Evolutionary conservation across 2,113 vertebrate genomes (phyloP).

Genomic region (Nannospalax galili): DNA sequence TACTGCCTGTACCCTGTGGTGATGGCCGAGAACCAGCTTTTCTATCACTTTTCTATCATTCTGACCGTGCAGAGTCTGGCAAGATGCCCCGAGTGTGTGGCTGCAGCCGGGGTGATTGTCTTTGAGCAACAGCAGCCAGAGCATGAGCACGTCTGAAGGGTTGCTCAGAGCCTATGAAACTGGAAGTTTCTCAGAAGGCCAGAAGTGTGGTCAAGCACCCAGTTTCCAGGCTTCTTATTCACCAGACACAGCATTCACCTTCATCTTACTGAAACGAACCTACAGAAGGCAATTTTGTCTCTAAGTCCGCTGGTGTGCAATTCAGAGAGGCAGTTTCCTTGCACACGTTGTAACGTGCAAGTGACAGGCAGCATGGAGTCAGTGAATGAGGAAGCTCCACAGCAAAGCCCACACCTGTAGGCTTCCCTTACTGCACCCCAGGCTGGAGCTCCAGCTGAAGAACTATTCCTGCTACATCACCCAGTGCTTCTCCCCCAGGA

Average conservation of each 20-base stretch:
- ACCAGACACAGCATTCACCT: neutral
- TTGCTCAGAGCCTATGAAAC: neutral
- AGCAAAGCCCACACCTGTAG: neutral
- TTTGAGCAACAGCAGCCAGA: neutral
- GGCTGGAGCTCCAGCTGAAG: neutral
- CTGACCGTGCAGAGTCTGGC: rapidly evolving
- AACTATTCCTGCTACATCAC: neutral
- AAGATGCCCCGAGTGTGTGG: neutral
- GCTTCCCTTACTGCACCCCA: neutral
- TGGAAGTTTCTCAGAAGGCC: constrained; percentile 62
- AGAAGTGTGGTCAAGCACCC: constrained; percentile 50
- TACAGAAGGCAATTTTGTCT: neutral
- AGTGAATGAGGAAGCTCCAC: neutral
- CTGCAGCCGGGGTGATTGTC: too few relatives aligned
- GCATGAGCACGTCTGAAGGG: neutral
- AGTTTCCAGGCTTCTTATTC: constrained; percentile 41
- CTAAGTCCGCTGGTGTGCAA: neutral
- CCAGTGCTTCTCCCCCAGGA: neutral
- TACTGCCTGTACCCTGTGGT: neutral
- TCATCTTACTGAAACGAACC: neutral
- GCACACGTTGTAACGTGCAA: rapidly evolving
- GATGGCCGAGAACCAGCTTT: neutral
- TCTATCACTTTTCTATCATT: too few relatives aligned
- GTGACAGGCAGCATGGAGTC: neutral
- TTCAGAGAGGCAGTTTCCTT: neutral